A percentile compares a stretch with the other conserved stretches of the same genome.
Evolutionary conservation across 2,888 invertebrate genomes (phyloP).

Genomic region (Drymonia ruficornis): DNA sequence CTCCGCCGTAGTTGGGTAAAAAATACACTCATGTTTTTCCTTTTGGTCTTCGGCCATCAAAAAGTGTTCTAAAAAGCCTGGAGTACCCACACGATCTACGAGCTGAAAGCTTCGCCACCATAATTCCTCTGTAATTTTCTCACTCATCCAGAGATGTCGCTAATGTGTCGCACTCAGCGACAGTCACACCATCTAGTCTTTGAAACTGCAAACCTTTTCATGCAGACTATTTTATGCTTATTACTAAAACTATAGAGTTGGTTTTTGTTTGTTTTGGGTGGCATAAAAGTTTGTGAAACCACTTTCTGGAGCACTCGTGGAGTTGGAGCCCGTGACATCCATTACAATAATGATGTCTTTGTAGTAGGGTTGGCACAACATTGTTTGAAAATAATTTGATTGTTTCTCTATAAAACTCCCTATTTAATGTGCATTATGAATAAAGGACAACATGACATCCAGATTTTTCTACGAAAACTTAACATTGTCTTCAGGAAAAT

Average conservation of each 20-base stretch:
- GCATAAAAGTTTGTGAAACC: slow-evolving; percentile 43
- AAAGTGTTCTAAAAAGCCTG: slow-evolving; percentile 7
- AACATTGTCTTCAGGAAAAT: too few species aligned
- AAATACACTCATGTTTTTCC: neutral
- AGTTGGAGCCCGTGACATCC: slow-evolving; percentile 82
- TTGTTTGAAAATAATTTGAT: too few species aligned
- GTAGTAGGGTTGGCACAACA: slow-evolving; percentile 56
- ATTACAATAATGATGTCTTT: slow-evolving; percentile 80
- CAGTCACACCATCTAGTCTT: slow-evolving; percentile 72
- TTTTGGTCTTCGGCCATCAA: neutral
- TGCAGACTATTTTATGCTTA: slow-evolving; percentile 30
- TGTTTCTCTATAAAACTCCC: too few species aligned
- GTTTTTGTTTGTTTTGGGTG: slow-evolving; percentile 28
- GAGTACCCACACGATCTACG: slow-evolving; percentile 13
- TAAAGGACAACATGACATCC: too few species aligned
- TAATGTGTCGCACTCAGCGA: slow-evolving; percentile 77
- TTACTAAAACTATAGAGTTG: slow-evolving; percentile 15
- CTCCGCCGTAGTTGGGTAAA: too few species aligned
- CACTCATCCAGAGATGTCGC: slow-evolving; percentile 79
- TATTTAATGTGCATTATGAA: neutral
- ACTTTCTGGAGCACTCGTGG: slow-evolving; percentile 73
- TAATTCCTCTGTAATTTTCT: slow-evolving; percentile 78
- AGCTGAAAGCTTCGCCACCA: slow-evolving; percentile 56
- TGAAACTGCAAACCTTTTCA: slow-evolving; percentile 47
- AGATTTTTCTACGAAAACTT: too few species aligned